Percentiles rank a stretch among this genome's conserved stretches.
Conservation (phyloP, 1,140 invertebrate genomes). For the Ericerus pela region DNA sequence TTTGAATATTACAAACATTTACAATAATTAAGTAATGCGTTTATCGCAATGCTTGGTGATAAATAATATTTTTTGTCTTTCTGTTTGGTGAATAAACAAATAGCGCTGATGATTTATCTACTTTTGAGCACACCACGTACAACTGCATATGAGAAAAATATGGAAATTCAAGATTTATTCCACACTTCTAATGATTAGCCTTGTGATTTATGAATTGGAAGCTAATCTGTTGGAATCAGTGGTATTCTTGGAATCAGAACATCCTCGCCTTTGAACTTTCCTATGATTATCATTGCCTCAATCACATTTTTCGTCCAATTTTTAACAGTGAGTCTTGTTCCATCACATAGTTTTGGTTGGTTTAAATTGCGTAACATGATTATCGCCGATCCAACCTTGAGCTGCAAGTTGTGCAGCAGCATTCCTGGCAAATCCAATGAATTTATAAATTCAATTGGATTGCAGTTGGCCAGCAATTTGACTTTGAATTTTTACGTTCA, state of each 20-base stretch:
- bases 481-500: conserved; percentile 22
- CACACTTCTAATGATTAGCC: conserved; percentile 32
- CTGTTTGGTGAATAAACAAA: conserved; percentile 13
- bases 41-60: conserved; percentile 10
- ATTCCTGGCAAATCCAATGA: conserved; percentile 12
- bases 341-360: conserved; percentile 31
- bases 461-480: conserved; percentile 19
- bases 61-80: conserved; percentile 18
- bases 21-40: no score
- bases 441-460: conserved; percentile 28
- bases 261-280: conserved; percentile 28
- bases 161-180: conserved; percentile 28
- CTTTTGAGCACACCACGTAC: conserved; percentile 32
- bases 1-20: no score
- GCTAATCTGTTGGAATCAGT: conserved; percentile 29
- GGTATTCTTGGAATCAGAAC: conserved; percentile 32
- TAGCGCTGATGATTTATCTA: conserved; percentile 10
- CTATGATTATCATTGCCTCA: conserved; percentile 30
- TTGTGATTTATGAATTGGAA: conserved; percentile 41
- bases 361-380: conserved; percentile 31
- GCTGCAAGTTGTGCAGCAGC: conserved; percentile 25
- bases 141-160: conserved; percentile 34
- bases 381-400: conserved; percentile 30
- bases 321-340: conserved; percentile 31
- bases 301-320: conserved; percentile 30